Conservation (phyloP, 1,140 invertebrate species). For the Venustaconcha ellipsiformis region DNA sequence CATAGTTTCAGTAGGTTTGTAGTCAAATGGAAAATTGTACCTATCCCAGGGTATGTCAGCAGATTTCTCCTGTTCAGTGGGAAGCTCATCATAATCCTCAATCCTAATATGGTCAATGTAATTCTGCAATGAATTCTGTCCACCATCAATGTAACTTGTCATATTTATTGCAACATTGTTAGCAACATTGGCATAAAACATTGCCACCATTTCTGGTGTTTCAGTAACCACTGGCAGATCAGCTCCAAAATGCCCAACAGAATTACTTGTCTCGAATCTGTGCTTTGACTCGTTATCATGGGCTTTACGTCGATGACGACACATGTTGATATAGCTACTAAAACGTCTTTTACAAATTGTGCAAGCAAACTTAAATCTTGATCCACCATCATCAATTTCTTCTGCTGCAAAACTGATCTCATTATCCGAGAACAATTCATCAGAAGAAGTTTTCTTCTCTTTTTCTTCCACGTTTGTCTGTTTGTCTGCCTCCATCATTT, state of each 20-base stretch:
- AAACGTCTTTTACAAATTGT: conserved; percentile 32
- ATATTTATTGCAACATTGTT: conserved; percentile 32
- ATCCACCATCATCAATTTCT: conserved; percentile 32
- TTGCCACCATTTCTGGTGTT: conserved; percentile 23
- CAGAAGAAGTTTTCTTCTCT: neutral
- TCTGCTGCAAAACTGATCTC: conserved; percentile 29
- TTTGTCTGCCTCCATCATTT: neutral
- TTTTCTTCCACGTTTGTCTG: neutral
- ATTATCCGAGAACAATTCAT: conserved; percentile 6
- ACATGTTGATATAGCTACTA: conserved; percentile 33
- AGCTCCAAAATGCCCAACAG: conserved; percentile 2
- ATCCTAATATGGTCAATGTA: conserved; percentile 14
- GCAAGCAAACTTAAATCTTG: conserved; percentile 28
- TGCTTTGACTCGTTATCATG: conserved; percentile 20
- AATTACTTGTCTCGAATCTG: conserved; percentile 8
- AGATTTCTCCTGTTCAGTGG: conserved; percentile 8
- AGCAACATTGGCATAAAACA: conserved; percentile 30
- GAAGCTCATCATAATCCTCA: conserved; percentile 13
- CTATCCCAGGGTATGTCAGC: conserved; percentile 7
- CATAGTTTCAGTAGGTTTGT: conserved; percentile 16
- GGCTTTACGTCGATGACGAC: conserved; percentile 26
- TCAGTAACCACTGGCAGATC: conserved; percentile 11
- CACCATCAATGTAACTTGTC: conserved; percentile 30
- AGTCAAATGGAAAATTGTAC: conserved; percentile 25
- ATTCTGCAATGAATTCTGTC: conserved; percentile 8